Base-by-base conservation (phyloP, 1,140 invertebrate species). In the Drosophila fuyamai region DNA sequence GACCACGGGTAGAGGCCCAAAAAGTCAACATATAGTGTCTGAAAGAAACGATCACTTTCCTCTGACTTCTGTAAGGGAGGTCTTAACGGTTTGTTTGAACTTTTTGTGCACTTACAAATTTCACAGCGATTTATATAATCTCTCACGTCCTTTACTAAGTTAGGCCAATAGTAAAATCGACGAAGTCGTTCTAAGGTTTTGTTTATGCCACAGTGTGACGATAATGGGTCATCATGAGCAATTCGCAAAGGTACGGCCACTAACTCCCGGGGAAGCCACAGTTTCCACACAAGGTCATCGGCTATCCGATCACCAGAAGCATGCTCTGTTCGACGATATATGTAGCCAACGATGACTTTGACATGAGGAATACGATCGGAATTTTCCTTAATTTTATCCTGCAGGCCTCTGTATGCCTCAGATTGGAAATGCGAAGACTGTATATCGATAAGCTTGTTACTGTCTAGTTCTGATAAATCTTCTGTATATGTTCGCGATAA, bases 151-250 rank as follows among this genome's bases (percentile, higher is more conserved):
- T 41, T 16, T 43, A 47, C 56, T 18, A 58, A 35, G 7, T 43
- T 58, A 9, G 55, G 55, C 55, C 41, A 58, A 46, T 47, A 58
- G 41, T 58, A 58, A 46, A 18, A 58, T 3, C 56, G 41, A 12
- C 43, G 23, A 23, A 23, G 23, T 23, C 4, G 23, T 23, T 23
- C 23, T 23, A 23, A 23, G 23, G 23, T 23, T 23, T 23, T 23
- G 2, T 23, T 23, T 23, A 23, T 23, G 23, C 23, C 3, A 23
- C 23, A 23, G 23, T 23, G 23, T 23, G 23, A 23, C 23, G 23
- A 23, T 4, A 23, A 23, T 23, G 23, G 23, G 23, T 23, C 23
- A 23, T 23, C 23, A 23, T 23, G 23, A 23, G 23, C 23, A 23
- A 23, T 23, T 23, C 23, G 23, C 23, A 23, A 23, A 4, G 23